Conservation (phyloP, 2,113 vertebrate genomes). For the Chaenogobius annularis region DNA sequence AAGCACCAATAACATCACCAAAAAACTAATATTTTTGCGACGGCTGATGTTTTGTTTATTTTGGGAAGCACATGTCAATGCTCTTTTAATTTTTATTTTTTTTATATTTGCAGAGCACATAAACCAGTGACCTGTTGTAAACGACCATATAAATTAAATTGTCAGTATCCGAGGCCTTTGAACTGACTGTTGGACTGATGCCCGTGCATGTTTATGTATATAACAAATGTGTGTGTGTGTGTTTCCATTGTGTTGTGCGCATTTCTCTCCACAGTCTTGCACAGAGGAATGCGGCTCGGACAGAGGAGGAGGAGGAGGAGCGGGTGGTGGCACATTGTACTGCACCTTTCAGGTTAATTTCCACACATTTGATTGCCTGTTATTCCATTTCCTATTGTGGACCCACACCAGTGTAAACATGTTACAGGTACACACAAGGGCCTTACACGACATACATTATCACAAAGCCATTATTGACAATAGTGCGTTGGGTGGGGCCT, state of each 20-base stretch:
- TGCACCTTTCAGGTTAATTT: constrained; percentile 55
- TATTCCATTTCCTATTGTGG: constrained; percentile 29
- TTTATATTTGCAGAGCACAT: not conserved
- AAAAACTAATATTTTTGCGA: not conserved
- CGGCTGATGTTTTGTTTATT: not conserved
- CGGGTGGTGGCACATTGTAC: constrained; percentile 18
- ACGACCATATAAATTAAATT: not conserved
- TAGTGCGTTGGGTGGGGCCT: constrained; percentile 36
- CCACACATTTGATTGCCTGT: constrained; percentile 46
- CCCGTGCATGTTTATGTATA: constrained; percentile 8
- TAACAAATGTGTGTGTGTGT: constrained; percentile 19
- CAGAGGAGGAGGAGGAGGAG: constrained; percentile 26
- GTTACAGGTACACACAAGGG: constrained; percentile 43
- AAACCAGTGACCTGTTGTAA: constrained; percentile 1
- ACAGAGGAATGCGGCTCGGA: constrained; percentile 49
- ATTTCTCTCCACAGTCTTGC: constrained; percentile 45
- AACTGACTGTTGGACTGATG: constrained; percentile 15
- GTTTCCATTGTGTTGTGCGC: constrained; percentile 37
- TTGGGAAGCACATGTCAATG: not conserved
- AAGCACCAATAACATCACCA: not conserved
- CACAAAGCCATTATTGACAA: constrained; percentile 9
- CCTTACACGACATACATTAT: constrained; percentile 5
- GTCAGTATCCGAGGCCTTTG: constrained; percentile 18
- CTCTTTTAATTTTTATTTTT: not conserved
- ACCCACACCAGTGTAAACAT: constrained; percentile 50